Conservation (phyloP, 2,797 vertebrate species). For the Loris lydekkerianus region DNA sequence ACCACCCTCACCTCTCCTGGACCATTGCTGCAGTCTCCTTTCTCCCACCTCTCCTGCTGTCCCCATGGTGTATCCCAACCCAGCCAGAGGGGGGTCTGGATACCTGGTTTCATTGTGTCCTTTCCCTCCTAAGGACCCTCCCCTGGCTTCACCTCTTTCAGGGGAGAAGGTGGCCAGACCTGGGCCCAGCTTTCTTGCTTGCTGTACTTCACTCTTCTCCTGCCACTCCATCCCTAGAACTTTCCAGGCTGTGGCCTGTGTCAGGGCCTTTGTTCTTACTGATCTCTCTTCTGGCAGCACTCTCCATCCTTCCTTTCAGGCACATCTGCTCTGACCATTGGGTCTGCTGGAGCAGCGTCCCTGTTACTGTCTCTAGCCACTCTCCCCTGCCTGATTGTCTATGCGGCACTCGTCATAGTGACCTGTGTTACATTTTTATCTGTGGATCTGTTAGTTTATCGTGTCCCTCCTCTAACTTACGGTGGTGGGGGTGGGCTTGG, state of each 20-base stretch:
- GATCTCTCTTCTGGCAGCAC: not conserved
- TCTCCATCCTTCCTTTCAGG: not conserved
- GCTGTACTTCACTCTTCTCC: not conserved
- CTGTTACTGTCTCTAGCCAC: not conserved
- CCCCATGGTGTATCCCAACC: not conserved
- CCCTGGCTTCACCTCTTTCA: not conserved
- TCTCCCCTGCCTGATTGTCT: not conserved
- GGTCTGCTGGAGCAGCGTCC: not conserved
- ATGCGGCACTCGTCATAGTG: not conserved
- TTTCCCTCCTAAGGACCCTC: not conserved
- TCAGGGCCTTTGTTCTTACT: not conserved
- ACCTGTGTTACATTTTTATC: not conserved
- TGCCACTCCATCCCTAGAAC: not conserved
- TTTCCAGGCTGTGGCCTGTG: not conserved
- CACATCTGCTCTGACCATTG: not conserved
- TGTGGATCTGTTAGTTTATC: not conserved
- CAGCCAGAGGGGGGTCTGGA: not conserved
- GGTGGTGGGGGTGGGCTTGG: not conserved
- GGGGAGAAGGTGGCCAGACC: not conserved
- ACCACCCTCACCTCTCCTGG: not conserved
- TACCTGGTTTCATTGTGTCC: not conserved
- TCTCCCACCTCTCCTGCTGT: fast-evolving
- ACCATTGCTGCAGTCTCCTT: fast-evolving
- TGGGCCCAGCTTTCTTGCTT: not conserved
- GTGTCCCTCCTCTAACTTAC: not conserved